Base-by-base conservation (phyloP, 2,888 invertebrate species). In the Epistrophe grossulariae region DNA sequence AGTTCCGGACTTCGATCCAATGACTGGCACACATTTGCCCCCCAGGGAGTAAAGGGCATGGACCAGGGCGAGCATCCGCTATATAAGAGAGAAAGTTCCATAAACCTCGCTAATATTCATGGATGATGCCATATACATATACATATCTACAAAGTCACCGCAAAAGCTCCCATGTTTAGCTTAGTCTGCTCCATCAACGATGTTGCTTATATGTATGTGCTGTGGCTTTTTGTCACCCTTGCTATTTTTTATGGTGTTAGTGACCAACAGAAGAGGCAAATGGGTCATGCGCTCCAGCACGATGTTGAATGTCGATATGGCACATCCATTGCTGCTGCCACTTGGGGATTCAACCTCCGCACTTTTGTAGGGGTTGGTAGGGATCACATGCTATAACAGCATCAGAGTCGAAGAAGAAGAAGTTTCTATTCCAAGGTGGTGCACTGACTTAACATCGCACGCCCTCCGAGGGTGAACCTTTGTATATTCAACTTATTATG, bases 391-490 rank as follows among this genome's bases (percentile, higher is more conserved):
- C 79, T 87, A 76, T 79, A 83, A 83, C 76, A 79, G 87, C 87
- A 68, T 83, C 87, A 71, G 60, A 83, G 72, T 59, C 82, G 82
- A 82, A 83, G 78, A 87, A 82, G 85, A 82, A 83, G 79, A 87
- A 83, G 87, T 87, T 79, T 87, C 87, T 83, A 83, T 87, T 83
- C 87, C 72, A 79, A 87, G 83, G 87, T 87, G 87, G 83, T 87
- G 87, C 87, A 87, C 87, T 87, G 87, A 87, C 87, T 87, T 87
- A 87, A 87, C 87, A 87, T 83, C 87, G 83, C 87, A 87, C 87
- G 83, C 87, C 87, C 87, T 87, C 83, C 10, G 31, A 68, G 79
- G 83, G 83, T 87, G 83, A 87, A 87, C 83, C 79, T 76, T 83
- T 66, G 72, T 87, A 79, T 66, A 87, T 50, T 17, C 35, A 68